These are phyloP conservation scores for Tonatia bakeri DNA, from an alignment of 2,113 vertebrate genomes.

Conservation along the genomic window DNA sequence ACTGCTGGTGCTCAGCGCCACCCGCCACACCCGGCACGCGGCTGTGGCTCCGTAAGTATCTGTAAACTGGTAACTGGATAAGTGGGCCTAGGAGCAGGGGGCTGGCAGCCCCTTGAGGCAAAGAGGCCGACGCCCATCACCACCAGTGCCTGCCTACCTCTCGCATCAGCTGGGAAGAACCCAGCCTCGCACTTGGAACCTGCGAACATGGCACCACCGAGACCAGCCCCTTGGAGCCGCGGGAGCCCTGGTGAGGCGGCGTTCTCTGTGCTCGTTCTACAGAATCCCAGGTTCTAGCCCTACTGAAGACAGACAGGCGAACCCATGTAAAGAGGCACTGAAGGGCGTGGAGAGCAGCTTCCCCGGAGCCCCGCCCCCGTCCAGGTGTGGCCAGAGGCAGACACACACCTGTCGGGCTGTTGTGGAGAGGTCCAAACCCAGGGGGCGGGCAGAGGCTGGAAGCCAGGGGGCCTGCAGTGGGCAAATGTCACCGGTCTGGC, in stretches of 20 bases:
- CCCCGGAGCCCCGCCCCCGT: too few relatives aligned
- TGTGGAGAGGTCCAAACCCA: background rate
- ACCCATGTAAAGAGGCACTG: background rate
- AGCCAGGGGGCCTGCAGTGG: too few relatives aligned
- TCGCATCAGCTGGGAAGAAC: background rate
- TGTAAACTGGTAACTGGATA: too few relatives aligned
- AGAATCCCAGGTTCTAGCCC: background rate
- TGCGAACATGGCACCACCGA: background rate
- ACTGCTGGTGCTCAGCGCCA: background rate
- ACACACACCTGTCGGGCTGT: too few relatives aligned
- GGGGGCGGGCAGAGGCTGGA: too few relatives aligned
- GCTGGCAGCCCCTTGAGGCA: background rate
- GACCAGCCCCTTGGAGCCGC: too few relatives aligned
- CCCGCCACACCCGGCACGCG: background rate
- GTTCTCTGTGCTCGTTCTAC: background rate
- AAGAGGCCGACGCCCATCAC: background rate
- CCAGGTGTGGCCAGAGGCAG: too few relatives aligned
- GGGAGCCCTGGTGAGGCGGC: background rate
- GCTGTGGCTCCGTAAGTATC: background rate
- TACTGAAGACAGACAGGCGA: background rate
- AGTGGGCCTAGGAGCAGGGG: background rate
- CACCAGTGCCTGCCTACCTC: background rate
- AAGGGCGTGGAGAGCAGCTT: background rate
- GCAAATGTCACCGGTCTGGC: too few relatives aligned
- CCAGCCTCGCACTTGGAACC: background rate